Percentiles rank a stretch among this genome's conserved stretches.
These are phyloP conservation scores for Globicephala melas DNA, from an alignment of 2,113 vertebrate genomes.

Conservation along the genomic window DNA sequence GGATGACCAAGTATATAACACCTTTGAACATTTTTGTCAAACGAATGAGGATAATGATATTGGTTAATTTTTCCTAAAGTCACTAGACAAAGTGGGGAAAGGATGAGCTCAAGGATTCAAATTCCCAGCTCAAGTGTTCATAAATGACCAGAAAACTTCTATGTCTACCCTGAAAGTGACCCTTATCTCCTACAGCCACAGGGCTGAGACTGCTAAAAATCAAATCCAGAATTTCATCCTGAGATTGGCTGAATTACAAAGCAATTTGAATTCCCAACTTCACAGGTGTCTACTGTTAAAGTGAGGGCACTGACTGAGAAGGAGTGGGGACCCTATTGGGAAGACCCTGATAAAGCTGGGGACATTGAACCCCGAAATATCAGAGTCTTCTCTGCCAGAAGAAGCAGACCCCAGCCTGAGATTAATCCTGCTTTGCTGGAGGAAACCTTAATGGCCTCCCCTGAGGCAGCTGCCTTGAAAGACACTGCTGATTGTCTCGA, in stretches of 20 bases:
- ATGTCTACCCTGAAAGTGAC: neutral
- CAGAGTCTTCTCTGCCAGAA: neutral
- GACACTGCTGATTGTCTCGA: neutral
- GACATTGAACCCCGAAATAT: neutral
- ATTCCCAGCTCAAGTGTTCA: neutral
- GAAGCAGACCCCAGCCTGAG: no score
- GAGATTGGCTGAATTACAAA: neutral
- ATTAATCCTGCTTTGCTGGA: neutral
- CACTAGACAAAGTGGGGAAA: neutral
- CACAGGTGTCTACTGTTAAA: neutral
- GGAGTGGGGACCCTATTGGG: fast-evolving
- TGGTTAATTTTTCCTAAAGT: neutral
- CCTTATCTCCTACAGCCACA: neutral
- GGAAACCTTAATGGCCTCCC: neutral
- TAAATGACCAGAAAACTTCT: neutral
- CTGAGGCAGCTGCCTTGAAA: neutral
- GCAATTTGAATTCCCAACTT: neutral
- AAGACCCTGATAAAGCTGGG: neutral
- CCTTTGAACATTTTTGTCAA: neutral
- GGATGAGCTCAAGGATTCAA: neutral
- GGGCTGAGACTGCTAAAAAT: neutral
- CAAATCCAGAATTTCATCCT: neutral
- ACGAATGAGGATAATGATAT: neutral
- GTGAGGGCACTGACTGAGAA: neutral
- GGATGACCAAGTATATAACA: neutral